phyloP scores from a whole-genome alignment of 2,888 invertebrate genomes.

The Orthosia incerta region DNA sequence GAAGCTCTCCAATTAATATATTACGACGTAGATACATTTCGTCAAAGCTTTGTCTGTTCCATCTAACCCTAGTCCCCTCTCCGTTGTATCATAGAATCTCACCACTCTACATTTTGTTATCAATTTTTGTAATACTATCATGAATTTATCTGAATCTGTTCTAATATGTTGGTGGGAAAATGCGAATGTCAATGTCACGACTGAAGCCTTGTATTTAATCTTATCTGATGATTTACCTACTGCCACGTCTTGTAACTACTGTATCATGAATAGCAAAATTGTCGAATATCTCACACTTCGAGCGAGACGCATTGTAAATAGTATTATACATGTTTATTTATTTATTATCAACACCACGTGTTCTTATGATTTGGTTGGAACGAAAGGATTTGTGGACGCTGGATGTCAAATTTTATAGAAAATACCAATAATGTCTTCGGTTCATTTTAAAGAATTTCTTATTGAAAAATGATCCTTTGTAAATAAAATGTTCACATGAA shows the following conservation, averaged over 20 bases:
- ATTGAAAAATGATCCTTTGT: constrained; percentile 69
- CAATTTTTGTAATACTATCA: constrained; percentile 50
- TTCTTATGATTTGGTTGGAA: constrained; percentile 59
- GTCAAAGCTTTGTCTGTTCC: constrained; percentile 81
- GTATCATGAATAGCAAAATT: constrained; percentile 55
- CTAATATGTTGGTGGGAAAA: constrained; percentile 57
- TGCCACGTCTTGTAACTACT: constrained; percentile 66
- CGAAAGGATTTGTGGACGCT: constrained; percentile 41
- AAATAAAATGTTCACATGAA: constrained; percentile 74
- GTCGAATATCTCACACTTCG: constrained; percentile 59
- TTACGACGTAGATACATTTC: constrained; percentile 62
- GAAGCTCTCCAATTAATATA: constrained; percentile 73
- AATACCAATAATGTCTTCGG: constrained; percentile 25
- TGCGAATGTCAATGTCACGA: constrained; percentile 55
- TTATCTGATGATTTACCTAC: constrained; percentile 65
- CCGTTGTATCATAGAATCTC: constrained; percentile 69
- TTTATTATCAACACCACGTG: constrained; percentile 51
- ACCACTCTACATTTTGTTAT: constrained; percentile 66
- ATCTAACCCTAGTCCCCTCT: constrained; percentile 77
- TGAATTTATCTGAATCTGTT: constrained; percentile 51
- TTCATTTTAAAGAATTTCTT: constrained; percentile 39
- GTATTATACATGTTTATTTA: constrained; percentile 69
- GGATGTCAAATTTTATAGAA: constrained; percentile 45
- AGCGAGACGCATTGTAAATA: constrained; percentile 74
- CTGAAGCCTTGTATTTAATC: constrained; percentile 56